Conservation (phyloP, 2,797 vertebrate genomes). For the Sebastes vulpes region DNA sequence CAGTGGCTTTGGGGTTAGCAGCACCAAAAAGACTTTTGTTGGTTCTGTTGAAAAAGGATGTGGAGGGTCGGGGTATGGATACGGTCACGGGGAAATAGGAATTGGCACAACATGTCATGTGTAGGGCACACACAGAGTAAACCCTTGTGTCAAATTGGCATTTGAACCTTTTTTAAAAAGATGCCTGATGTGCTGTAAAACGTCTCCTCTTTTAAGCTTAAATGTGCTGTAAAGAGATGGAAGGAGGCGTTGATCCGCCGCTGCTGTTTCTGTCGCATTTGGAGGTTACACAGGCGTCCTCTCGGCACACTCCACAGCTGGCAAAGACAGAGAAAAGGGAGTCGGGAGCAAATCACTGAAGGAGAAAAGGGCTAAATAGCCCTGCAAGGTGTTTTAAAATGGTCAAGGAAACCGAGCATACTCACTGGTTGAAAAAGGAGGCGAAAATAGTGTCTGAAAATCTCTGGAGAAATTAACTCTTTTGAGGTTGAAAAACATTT, state of each 20-base stretch:
- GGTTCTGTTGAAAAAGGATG: constrained; percentile 79
- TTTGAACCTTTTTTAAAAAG: constrained; percentile 25
- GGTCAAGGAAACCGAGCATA: not conserved
- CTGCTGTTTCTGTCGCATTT: constrained; percentile 45
- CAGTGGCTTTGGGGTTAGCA: constrained; percentile 47
- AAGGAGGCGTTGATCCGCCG: constrained; percentile 26
- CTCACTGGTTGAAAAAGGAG: not conserved
- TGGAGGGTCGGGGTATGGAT: constrained; percentile 65
- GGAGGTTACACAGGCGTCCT: constrained; percentile 50
- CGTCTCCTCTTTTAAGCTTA: constrained; percentile 32
- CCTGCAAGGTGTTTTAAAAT: constrained; percentile 14
- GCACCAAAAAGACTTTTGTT: constrained; percentile 88
- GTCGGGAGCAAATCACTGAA: constrained; percentile 28
- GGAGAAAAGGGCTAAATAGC: constrained; percentile 1
- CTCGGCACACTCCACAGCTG: constrained; percentile 40
- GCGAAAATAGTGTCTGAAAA: not conserved
- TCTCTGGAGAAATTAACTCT: constrained; percentile 5
- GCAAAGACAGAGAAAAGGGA: constrained; percentile 29
- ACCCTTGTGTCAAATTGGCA: constrained; percentile 17
- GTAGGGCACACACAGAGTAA: constrained; percentile 45
- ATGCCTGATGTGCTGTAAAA: constrained; percentile 42
- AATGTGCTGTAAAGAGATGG: constrained; percentile 33
- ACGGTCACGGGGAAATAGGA: constrained; percentile 55
- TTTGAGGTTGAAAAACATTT: constrained; percentile 15
- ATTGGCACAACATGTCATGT: constrained; percentile 84